These are phyloP conservation scores for Semnornis frantzii DNA, from an alignment of 2,113 vertebrate genomes.

Conservation along the genomic window DNA sequence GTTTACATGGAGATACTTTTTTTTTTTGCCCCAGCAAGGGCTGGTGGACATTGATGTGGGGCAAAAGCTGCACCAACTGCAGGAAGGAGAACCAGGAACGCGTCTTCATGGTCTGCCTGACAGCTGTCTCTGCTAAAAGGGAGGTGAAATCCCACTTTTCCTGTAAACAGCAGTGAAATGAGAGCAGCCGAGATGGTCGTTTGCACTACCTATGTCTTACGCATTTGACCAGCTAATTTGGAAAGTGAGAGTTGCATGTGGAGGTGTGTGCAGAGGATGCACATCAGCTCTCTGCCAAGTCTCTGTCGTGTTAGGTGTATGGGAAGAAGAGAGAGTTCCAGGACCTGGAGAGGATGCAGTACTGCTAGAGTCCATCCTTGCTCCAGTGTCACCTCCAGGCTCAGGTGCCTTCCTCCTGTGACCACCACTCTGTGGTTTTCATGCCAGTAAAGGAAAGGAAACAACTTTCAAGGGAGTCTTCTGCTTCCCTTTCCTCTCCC, in stretches of 20 bases:
- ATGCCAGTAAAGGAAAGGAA: not conserved
- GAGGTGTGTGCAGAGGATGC: not conserved
- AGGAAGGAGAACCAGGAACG: not conserved
- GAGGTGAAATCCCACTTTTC: not conserved
- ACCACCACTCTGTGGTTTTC: not conserved
- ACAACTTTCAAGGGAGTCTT: not conserved
- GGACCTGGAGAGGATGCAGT: not conserved
- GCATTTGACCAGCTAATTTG: not conserved
- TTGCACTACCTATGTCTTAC: not conserved
- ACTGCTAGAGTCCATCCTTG: not conserved
- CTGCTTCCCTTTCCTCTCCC: slow-evolving; percentile 6
- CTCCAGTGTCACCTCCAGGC: not conserved
- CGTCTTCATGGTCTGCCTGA: not conserved
- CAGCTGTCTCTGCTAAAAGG: not conserved
- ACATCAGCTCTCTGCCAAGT: not conserved
- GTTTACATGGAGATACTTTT: not conserved
- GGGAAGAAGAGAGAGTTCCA: not conserved
- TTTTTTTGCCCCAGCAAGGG: not conserved
- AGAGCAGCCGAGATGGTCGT: not conserved
- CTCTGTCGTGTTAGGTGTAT: accelerated
- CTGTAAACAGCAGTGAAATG: not conserved
- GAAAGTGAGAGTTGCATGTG: not conserved
- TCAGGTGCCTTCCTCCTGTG: not conserved
- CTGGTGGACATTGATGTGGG: not conserved
- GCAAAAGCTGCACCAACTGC: not conserved